phyloP scores from a whole-genome alignment of 2,113 vertebrate species.

The Larimichthys polyactis region DNA sequence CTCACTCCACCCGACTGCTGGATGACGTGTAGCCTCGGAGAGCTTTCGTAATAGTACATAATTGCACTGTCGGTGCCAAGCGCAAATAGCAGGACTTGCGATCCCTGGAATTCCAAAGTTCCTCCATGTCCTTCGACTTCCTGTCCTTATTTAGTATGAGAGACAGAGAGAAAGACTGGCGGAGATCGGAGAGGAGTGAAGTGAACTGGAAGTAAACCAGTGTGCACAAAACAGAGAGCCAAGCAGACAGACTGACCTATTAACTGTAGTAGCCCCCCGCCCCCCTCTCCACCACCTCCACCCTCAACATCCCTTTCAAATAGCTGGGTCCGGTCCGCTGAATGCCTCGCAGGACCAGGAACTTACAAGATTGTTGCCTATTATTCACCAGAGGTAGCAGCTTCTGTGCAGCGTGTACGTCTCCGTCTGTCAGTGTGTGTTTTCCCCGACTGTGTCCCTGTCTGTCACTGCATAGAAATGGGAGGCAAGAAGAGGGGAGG shows the following conservation, averaged over 20 bases:
- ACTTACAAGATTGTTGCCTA: conserved; percentile 38
- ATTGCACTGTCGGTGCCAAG: conserved; percentile 36
- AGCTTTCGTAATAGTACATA: conserved; percentile 43
- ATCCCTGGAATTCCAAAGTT: conserved; percentile 61
- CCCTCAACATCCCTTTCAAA: no score
- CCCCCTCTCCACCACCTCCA: neutral
- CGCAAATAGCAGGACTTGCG: conserved; percentile 13
- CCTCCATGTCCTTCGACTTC: conserved; percentile 46
- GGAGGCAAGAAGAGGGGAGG: conserved; percentile 53
- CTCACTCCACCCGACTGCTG: conserved; percentile 9
- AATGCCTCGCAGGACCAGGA: conserved; percentile 39
- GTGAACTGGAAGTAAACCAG: conserved; percentile 78
- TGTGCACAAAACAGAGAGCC: conserved; percentile 64
- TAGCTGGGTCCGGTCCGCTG: neutral
- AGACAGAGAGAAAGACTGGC: conserved; percentile 33
- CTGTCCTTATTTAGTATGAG: conserved; percentile 72
- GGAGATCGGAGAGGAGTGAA: conserved; percentile 55
- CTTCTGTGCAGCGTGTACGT: conserved; percentile 36
- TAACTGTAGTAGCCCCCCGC: conserved; percentile 59
- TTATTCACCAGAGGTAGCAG: conserved; percentile 40
- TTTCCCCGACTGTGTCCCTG: conserved; percentile 49
- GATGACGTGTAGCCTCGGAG: conserved; percentile 10
- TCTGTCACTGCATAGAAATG: conserved; percentile 59
- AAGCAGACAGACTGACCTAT: conserved; percentile 76
- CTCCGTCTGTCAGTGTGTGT: conserved; percentile 61